A percentile compares a stretch with the other conserved stretches of the same genome.
Evolutionary conservation across 2,797 vertebrate species (phyloP).

Genomic region (Halcyon badia): DNA sequence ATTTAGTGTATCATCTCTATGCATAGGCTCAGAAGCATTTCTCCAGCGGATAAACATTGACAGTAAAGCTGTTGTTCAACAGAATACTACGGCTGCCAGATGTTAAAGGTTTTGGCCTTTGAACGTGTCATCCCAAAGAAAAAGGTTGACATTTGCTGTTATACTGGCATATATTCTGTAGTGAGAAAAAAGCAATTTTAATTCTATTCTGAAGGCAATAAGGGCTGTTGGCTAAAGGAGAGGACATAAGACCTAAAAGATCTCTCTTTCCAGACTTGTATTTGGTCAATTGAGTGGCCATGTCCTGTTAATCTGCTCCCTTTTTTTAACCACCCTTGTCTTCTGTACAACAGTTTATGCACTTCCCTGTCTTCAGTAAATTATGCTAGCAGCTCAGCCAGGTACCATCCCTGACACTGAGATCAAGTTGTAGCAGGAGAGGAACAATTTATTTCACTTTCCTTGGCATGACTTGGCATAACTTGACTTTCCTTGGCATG

Average conservation of each 20-base stretch:
- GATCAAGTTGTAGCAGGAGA: neutral
- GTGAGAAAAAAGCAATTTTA: neutral
- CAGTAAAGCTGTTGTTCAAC: slow-evolving; percentile 62
- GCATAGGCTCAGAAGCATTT: slow-evolving; percentile 41
- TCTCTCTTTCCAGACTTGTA: neutral
- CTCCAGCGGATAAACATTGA: slow-evolving; percentile 50
- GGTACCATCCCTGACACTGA: neutral
- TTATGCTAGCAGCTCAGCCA: neutral
- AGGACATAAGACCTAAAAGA: neutral
- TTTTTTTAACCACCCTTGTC: neutral
- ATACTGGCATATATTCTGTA: neutral
- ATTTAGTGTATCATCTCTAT: slow-evolving; percentile 75
- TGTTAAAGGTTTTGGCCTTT: slow-evolving; percentile 51
- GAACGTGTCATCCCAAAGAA: neutral
- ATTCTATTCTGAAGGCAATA: neutral
- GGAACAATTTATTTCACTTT: neutral
- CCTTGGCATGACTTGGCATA: neutral
- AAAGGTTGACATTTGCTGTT: slow-evolving; percentile 23
- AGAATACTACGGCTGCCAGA: slow-evolving; percentile 59
- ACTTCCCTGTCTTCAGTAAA: neutral
- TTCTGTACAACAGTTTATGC: neutral
- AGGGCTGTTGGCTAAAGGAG: neutral
- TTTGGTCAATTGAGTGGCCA: neutral
- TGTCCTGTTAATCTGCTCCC: neutral
- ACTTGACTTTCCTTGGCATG: neutral